Conservation (phyloP, 1,140 invertebrate genomes). For the Oppia nitens region DNA sequence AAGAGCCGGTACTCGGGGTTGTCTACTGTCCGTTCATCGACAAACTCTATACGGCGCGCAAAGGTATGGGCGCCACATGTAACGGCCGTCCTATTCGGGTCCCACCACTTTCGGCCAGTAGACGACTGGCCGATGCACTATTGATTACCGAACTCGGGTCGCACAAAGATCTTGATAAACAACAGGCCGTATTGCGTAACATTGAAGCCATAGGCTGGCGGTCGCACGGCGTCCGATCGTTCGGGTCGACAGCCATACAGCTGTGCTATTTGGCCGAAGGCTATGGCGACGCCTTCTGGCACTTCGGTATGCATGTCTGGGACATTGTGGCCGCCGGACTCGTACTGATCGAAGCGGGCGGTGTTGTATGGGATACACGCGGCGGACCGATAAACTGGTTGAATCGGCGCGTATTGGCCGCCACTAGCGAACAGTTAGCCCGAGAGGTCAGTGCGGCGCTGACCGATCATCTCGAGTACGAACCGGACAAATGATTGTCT, state of each 20-base stretch:
- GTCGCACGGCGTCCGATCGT: slow-evolving; percentile 39
- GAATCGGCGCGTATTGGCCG: slow-evolving; percentile 47
- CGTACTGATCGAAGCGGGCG: slow-evolving; percentile 77
- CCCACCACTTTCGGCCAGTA: not conserved
- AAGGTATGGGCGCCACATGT: slow-evolving; percentile 67
- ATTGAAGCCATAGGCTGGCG: slow-evolving; percentile 1
- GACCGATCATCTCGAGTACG: slow-evolving; percentile 4
- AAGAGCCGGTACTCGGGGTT: slow-evolving; percentile 50
- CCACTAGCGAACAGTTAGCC: slow-evolving; percentile 1
- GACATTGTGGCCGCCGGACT: slow-evolving; percentile 70
- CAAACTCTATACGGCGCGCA: slow-evolving; percentile 67
- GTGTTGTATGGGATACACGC: slow-evolving; percentile 64
- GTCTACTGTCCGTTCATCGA: slow-evolving; percentile 77
- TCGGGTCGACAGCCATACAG: slow-evolving; percentile 80
- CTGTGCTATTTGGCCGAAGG: slow-evolving; percentile 78
- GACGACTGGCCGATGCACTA: slow-evolving; percentile 40
- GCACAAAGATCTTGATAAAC: too few species aligned
- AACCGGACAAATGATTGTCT: too few species aligned
- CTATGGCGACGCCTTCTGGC: slow-evolving; percentile 64
- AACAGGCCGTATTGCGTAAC: not conserved
- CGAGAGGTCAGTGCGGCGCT: not conserved
- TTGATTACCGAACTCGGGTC: slow-evolving; percentile 30
- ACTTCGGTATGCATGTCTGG: slow-evolving; percentile 72
- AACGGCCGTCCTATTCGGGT: slow-evolving; percentile 43
- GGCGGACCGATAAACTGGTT: slow-evolving; percentile 62